Conservation (phyloP, 2,113 vertebrate genomes). For the Limanda limanda region DNA sequence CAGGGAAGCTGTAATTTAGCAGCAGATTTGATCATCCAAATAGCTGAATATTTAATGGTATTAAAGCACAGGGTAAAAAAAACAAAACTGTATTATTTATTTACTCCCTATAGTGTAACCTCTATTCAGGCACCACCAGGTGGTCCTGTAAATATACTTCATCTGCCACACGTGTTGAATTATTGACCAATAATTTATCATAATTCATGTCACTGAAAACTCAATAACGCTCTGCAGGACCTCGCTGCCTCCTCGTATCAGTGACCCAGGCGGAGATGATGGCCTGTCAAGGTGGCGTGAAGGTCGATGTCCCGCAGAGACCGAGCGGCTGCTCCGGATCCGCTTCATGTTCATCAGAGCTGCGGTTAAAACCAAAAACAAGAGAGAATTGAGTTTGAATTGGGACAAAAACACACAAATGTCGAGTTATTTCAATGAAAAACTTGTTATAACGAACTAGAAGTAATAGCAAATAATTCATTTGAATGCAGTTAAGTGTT, state of each 20-base stretch:
- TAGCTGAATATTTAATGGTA: slow-evolving; percentile 85
- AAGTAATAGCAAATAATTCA: neutral
- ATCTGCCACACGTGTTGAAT: slow-evolving; percentile 73
- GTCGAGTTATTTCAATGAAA: neutral
- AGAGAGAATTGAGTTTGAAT: too few species aligned
- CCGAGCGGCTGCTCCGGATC: neutral
- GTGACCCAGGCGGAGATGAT: slow-evolving; percentile 45
- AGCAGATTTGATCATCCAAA: slow-evolving; percentile 83
- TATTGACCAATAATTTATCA: slow-evolving; percentile 85
- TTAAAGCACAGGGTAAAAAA: slow-evolving; percentile 72
- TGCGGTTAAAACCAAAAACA: neutral
- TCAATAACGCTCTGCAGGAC: slow-evolving; percentile 68
- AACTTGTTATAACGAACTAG: neutral
- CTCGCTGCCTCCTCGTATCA: slow-evolving; percentile 19
- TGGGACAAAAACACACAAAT: neutral
- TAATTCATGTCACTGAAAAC: slow-evolving; percentile 79
- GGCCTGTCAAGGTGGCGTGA: slow-evolving; percentile 45
- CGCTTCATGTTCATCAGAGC: neutral
- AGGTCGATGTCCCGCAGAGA: slow-evolving; percentile 30
- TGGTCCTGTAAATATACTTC: slow-evolving; percentile 76
- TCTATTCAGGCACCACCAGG: slow-evolving; percentile 71
- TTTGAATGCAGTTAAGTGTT: too few species aligned
- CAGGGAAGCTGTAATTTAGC: slow-evolving; percentile 80
- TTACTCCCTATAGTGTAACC: slow-evolving; percentile 71
- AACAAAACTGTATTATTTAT: slow-evolving; percentile 81